These are phyloP conservation scores for Tipula helvola DNA, from an alignment of 2,888 invertebrate species.

Conservation along the genomic window DNA sequence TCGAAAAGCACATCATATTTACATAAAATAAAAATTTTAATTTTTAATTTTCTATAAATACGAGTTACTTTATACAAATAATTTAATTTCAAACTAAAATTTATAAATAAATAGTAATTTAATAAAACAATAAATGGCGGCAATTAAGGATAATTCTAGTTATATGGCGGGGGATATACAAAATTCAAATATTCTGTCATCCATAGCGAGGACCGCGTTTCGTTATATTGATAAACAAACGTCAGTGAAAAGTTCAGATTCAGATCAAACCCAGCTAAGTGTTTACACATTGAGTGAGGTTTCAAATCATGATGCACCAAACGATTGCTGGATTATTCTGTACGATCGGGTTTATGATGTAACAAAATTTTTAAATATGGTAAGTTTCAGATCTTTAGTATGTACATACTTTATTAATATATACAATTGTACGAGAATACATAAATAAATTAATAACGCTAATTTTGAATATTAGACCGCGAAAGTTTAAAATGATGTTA, in stretches of 20 bases:
- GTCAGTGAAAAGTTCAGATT: background rate
- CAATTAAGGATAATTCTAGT: background rate
- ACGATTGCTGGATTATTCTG: constrained; percentile 78
- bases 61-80: no score
- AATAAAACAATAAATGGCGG: background rate
- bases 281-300: constrained; percentile 61
- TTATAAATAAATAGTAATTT: background rate
- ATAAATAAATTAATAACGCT: background rate
- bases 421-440: background rate
- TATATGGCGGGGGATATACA: background rate
- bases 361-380: constrained; percentile 59
- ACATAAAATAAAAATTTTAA: background rate
- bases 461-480: background rate
- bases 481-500: background rate
- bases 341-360: constrained; percentile 78
- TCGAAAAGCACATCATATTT: background rate
- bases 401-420: no score
- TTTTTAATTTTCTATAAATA: background rate
- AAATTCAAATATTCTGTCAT: constrained; percentile 10
- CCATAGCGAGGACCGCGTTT: constrained; percentile 14
- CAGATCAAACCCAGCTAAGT: constrained; percentile 18
- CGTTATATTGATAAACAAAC: constrained; percentile 12
- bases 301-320: constrained; percentile 53
- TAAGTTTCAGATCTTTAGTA: constrained; percentile 25
- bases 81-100: background rate